Evolutionary conservation across 2,888 invertebrate species (phyloP).

Genomic region (Gryllus longicercus): DNA sequence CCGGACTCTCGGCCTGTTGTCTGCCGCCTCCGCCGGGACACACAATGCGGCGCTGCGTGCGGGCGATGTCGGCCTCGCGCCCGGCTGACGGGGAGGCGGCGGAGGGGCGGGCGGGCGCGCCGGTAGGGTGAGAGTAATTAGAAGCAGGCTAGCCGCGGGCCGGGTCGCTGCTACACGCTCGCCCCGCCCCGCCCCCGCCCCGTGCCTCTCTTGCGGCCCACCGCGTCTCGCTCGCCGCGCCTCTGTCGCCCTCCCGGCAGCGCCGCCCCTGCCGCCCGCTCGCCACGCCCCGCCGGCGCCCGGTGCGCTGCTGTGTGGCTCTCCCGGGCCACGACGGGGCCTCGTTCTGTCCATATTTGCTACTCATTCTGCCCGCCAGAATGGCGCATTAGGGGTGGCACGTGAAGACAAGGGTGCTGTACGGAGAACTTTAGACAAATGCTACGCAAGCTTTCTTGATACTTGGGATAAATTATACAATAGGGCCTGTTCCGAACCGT

Average conservation of each 20-base stretch:
- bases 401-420: no score
- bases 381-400: no score
- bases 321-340: no score
- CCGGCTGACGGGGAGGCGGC: neutral
- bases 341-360: no score
- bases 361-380: no score
- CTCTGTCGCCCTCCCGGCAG: neutral
- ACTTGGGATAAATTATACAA: no score
- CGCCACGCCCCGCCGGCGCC: neutral
- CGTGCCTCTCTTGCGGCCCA: neutral
- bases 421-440: no score
- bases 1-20: neutral
- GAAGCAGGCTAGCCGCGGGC: neutral
- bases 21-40: neutral
- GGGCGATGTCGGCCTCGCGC: neutral
- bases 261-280: neutral
- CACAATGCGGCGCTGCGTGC: neutral
- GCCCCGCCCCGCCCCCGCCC: neutral
- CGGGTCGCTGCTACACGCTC: neutral
- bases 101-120: neutral
- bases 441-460: no score
- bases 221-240: neutral
- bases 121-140: conserved; percentile 1
- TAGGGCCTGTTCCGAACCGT: no score
- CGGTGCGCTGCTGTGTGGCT: no score